phyloP scores from a whole-genome alignment of 2,888 invertebrate species.

The Drosophila setosimentum region DNA sequence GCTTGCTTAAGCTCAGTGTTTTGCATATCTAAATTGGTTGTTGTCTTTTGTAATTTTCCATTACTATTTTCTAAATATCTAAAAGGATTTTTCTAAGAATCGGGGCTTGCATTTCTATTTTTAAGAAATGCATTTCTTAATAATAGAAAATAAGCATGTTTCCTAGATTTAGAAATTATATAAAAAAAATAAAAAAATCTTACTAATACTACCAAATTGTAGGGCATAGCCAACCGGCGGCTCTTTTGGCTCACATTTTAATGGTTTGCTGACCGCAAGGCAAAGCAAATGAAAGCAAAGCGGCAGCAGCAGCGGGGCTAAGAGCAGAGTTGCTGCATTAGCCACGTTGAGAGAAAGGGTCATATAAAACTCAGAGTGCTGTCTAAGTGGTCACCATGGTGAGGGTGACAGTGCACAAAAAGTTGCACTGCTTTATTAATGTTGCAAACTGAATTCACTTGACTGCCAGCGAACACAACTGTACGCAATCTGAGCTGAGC shows the following conservation, averaged over 20 bases:
- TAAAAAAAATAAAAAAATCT: no score
- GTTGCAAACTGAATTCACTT: slow-evolving; percentile 9
- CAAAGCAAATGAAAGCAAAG: neutral
- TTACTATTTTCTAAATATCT: neutral
- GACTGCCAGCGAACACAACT: slow-evolving; percentile 29
- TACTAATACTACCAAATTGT: no score
- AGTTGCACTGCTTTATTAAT: slow-evolving; percentile 27
- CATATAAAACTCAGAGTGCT: slow-evolving; percentile 49
- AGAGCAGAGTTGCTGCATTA: slow-evolving; percentile 4
- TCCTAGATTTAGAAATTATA: no score
- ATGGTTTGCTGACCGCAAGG: slow-evolving; percentile 5
- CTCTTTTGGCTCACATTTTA: slow-evolving; percentile 17
- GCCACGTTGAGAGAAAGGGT: slow-evolving; percentile 44
- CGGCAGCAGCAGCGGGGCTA: neutral
- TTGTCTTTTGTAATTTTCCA: neutral
- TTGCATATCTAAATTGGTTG: neutral
- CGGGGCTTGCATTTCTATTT: neutral
- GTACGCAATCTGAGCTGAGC: slow-evolving; percentile 22
- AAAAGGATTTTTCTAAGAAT: neutral
- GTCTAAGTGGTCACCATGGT: slow-evolving; percentile 21
- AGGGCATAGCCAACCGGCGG: slow-evolving; percentile 40
- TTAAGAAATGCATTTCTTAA: neutral
- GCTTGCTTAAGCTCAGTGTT: neutral
- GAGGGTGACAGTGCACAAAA: neutral
- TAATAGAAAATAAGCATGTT: no score